Evolutionary conservation across 1,140 invertebrate genomes (phyloP).

Genomic region (Lasioglossum albipes): DNA sequence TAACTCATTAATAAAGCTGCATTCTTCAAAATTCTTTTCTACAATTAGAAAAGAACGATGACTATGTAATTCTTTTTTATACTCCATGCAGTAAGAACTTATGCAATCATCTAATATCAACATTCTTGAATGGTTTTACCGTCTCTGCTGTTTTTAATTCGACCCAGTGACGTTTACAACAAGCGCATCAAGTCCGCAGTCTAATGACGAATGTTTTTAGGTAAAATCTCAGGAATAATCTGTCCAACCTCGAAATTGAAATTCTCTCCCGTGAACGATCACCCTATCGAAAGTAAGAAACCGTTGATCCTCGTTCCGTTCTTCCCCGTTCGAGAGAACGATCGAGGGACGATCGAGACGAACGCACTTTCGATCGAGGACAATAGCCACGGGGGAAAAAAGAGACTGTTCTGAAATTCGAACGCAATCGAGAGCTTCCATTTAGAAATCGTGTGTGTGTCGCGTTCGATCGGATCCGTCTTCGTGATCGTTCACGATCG

Average conservation of each 20-base stretch:
- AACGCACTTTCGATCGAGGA: conserved; percentile 33
- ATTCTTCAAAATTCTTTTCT: too few relatives aligned
- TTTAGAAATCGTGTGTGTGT: conserved; percentile 24
- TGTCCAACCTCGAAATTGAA: conserved; percentile 1
- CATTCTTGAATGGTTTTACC: too few relatives aligned
- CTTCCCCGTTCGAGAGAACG: background rate
- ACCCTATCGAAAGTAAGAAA: background rate
- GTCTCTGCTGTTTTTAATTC: too few relatives aligned
- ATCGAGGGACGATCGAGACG: background rate
- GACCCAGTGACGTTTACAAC: too few relatives aligned
- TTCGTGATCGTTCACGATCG: conserved; percentile 26
- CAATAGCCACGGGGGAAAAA: conserved; percentile 32
- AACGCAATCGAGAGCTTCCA: conserved; percentile 48
- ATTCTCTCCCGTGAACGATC: conserved; percentile 18
- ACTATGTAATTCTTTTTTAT: too few relatives aligned
- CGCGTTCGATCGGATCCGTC: background rate
- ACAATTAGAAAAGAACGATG: too few relatives aligned
- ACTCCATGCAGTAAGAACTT: too few relatives aligned
- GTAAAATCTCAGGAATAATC: conserved; percentile 43
- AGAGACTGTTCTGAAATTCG: conserved; percentile 12
- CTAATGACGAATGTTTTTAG: background rate
- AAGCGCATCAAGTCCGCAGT: too few relatives aligned
- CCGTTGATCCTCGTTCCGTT: background rate
- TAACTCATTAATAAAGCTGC: too few relatives aligned
- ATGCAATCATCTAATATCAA: too few relatives aligned